These are phyloP conservation scores for Petromus typicus DNA, from an alignment of 2,113 vertebrate species.

Conservation along the genomic window DNA sequence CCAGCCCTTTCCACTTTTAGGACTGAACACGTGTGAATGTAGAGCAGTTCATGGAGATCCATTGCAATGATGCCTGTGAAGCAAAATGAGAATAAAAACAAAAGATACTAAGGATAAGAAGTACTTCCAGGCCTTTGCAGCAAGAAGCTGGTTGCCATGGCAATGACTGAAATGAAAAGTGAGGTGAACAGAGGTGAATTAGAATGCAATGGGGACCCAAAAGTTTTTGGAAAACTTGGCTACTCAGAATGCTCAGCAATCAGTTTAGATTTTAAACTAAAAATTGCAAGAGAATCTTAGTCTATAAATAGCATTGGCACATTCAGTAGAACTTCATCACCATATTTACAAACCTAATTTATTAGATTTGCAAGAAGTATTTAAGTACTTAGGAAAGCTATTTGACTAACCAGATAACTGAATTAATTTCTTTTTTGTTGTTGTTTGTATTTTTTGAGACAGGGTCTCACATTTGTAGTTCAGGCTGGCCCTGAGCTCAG, in stretches of 20 bases:
- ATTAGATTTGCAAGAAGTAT: constrained; percentile 19
- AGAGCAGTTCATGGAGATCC: not conserved
- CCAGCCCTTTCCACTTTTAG: not conserved
- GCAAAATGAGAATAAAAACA: not conserved
- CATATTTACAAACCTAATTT: not conserved
- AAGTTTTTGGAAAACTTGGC: not conserved
- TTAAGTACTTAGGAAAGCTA: not conserved
- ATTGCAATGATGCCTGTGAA: not conserved
- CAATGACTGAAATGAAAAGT: not conserved
- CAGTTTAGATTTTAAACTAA: not conserved
- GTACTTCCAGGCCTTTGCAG: not conserved
- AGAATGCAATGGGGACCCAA: not conserved
- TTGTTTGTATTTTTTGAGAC: too few relatives aligned
- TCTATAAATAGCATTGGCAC: not conserved
- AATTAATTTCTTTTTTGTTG: not conserved
- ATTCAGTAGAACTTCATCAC: constrained; percentile 4
- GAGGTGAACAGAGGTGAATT: not conserved
- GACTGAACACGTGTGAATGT: not conserved
- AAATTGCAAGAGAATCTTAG: not conserved
- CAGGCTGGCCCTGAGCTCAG: too few relatives aligned
- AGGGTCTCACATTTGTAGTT: too few relatives aligned
- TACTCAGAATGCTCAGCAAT: not conserved
- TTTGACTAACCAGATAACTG: not conserved
- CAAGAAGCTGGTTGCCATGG: not conserved
- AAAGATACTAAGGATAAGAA: not conserved